Evolutionary conservation across 2,113 vertebrate species (phyloP).

Genomic region (Mungos mungo): DNA sequence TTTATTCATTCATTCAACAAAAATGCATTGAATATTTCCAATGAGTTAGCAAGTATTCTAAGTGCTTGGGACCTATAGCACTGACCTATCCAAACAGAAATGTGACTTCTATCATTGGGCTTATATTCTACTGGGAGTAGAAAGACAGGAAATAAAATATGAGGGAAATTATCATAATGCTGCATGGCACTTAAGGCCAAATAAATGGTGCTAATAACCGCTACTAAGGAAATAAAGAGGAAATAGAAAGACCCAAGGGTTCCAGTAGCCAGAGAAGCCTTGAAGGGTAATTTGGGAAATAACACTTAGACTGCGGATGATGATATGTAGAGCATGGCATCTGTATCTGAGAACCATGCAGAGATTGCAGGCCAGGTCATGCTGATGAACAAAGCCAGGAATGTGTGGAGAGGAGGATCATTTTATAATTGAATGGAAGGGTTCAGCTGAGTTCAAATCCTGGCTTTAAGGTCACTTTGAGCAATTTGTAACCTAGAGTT

Average conservation of each 20-base stretch:
- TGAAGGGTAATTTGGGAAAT: not conserved
- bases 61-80: not conserved
- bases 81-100: not conserved
- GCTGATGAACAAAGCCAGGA: not conserved
- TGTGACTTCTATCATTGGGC: not conserved
- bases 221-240: not conserved
- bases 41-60: not conserved
- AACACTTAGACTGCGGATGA: not conserved
- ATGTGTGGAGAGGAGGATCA: not conserved
- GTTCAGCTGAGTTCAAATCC: not conserved
- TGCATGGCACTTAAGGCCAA: not conserved
- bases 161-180: not conserved
- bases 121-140: not conserved
- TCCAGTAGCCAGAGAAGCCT: not conserved
- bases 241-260: not conserved
- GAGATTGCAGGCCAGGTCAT: not conserved
- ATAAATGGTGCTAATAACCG: not conserved
- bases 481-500: not conserved
- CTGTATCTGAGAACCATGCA: not conserved
- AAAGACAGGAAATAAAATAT: not conserved
- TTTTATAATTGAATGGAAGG: not conserved
- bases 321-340: not conserved
- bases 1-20: not conserved
- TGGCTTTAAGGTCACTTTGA: not conserved
- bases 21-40: not conserved